phyloP scores from a whole-genome alignment of 1,140 invertebrate species.

The Bacillus rossius region DNA sequence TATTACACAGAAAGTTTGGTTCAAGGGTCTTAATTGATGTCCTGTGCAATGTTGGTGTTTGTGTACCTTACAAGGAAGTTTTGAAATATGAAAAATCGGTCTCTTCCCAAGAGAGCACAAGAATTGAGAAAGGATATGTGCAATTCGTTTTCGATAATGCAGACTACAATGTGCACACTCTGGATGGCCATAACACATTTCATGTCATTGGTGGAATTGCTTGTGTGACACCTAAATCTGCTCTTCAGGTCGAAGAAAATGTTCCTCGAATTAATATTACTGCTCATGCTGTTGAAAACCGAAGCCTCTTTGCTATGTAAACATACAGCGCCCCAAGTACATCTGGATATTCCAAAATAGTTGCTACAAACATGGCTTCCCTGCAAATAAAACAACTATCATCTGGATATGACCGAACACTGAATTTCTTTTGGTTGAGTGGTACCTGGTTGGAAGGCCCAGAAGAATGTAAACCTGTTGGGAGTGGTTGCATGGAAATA shows the following conservation, averaged over 20 bases:
- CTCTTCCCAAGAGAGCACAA: too few species aligned
- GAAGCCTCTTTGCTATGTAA: not conserved
- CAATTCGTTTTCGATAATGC: constrained; percentile 28
- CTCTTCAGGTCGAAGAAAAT: not conserved
- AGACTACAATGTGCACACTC: constrained; percentile 26
- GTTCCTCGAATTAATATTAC: not conserved
- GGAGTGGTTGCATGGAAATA: constrained; percentile 28
- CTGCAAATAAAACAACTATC: not conserved
- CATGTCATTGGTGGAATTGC: constrained; percentile 29
- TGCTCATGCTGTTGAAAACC: not conserved
- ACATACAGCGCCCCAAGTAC: not conserved
- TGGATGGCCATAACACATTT: constrained; percentile 27
- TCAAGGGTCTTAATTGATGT: too few species aligned
- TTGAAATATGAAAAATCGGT: too few species aligned
- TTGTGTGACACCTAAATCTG: constrained; percentile 16
- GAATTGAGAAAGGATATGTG: not conserved
- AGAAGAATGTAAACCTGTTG: constrained; percentile 18
- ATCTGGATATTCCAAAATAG: not conserved
- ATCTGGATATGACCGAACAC: not conserved
- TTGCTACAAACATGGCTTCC: not conserved
- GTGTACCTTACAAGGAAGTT: too few species aligned
- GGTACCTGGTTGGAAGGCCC: constrained; percentile 19
- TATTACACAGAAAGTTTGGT: too few species aligned
- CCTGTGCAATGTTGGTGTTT: too few species aligned
- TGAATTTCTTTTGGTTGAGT: constrained; percentile 15